Evolutionary conservation across 2,113 vertebrate genomes (phyloP), one percentile per base, ranked within the genome.

Genomic region (Corythaeola cristata): DNA sequence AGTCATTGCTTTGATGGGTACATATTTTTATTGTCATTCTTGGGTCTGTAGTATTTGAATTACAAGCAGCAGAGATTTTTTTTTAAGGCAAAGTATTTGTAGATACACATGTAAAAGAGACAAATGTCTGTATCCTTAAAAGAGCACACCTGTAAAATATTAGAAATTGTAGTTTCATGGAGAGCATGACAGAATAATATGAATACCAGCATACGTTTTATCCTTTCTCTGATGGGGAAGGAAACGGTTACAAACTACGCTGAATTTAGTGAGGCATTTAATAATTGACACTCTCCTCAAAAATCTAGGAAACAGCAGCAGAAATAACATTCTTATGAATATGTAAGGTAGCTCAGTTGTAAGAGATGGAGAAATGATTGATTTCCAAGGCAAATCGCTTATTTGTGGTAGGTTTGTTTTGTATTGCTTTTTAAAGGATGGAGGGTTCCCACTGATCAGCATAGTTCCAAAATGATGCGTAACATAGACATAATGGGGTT

Each of bases 111-210:
- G 60, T 74, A 52, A 79, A 68, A 64, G 41, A 94, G 92, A 93
- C 59, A 66, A 90, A 77, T 81, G 58, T 50, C 50, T 71, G 2
- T 58, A 37, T 86, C 37, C 55, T 93, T 84, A 69, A 53, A 87
- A 84, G 83, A 74, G 53, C n/a, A 45, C 67, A 97, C 97, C 95
- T 98, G 96, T 95, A 92, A 97, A 97, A 93, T 94, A 86, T 49
- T 91, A 88, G 91, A 39, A 71, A 75, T 89, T 35, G 44, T 71
- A 68, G 69, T 88, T 95, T 86, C 26, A 1, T 76, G 50, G 68
- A 83, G 69, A 95, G 73, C 85, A 45, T 88, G 91, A 84, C 69
- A 72, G 74, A 93, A 91, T 90, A 92, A 58, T 73, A 37, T 35
- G 71, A 85, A 85, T 37, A 72, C 75, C 80, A 93, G 95, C 95